Evolutionary conservation across 2,113 vertebrate genomes (phyloP).

Genomic region (Bolborhynchus lineola): DNA sequence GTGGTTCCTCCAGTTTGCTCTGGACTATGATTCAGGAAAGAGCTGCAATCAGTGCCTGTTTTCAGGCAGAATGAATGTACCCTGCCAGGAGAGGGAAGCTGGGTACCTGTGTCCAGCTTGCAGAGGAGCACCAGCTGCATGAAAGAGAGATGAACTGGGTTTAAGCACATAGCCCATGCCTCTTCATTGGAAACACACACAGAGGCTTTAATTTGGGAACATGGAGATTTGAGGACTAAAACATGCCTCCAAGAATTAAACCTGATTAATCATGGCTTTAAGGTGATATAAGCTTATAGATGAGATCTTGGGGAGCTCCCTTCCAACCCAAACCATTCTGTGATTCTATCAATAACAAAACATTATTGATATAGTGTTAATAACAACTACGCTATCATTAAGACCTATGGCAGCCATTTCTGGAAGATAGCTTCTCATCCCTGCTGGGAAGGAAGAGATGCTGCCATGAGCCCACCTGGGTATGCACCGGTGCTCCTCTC

Average conservation of each 20-base stretch:
- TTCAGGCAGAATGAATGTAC: not conserved
- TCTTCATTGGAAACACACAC: not conserved
- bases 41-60: not conserved
- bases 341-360: not conserved
- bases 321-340: not conserved
- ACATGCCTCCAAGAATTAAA: not conserved
- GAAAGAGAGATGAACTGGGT: fast-evolving
- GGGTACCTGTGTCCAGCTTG: not conserved
- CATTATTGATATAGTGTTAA: not conserved
- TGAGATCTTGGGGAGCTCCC: not conserved
- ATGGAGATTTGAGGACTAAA: not conserved
- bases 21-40: not conserved
- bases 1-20: not conserved
- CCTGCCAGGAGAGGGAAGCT: not conserved
- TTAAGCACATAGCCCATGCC: not conserved
- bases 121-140: not conserved
- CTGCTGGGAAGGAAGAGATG: not conserved
- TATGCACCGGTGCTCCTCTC: fast-evolving
- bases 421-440: not conserved
- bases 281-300: not conserved
- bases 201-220: not conserved
- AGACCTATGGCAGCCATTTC: not conserved
- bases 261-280: not conserved
- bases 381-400: not conserved
- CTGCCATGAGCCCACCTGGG: fast-evolving